Conservation (phyloP, 2,888 invertebrate species). For the Alloscopus bannaensis region DNA sequence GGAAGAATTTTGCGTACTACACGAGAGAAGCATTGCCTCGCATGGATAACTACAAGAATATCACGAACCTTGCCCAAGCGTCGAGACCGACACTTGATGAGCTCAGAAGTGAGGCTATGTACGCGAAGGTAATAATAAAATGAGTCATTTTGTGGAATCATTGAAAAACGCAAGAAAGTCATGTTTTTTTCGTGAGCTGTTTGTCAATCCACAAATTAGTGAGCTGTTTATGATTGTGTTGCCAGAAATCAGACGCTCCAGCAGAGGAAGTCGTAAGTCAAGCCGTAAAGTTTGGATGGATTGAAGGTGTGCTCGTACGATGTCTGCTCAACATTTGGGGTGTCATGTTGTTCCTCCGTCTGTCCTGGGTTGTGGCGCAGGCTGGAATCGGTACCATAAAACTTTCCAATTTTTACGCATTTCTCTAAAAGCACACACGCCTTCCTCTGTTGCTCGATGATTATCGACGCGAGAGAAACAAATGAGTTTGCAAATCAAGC, state of each 20-base stretch:
- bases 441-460: background rate
- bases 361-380: conserved; percentile 80
- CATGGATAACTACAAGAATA: conserved; percentile 72
- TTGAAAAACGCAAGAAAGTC: no score
- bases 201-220: no score
- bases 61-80: conserved; percentile 57
- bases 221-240: no score
- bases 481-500: conserved; percentile 34
- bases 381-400: conserved; percentile 75
- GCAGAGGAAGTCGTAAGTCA: conserved; percentile 63
- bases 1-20: conserved; percentile 73
- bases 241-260: conserved; percentile 65
- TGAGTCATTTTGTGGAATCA: no score
- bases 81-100: conserved; percentile 73
- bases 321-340: conserved; percentile 78
- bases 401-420: conserved; percentile 12
- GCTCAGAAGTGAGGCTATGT: conserved; percentile 72
- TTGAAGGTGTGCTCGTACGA: conserved; percentile 72
- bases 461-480: no score
- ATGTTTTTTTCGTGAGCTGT: no score
- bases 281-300: conserved; percentile 73
- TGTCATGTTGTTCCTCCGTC: conserved; percentile 80
- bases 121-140: conserved; percentile 73
- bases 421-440: no score
- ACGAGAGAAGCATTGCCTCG: conserved; percentile 72